These are phyloP conservation scores for Scaptomyza montana DNA, from an alignment of 1,140 invertebrate genomes.

Conservation along the genomic window DNA sequence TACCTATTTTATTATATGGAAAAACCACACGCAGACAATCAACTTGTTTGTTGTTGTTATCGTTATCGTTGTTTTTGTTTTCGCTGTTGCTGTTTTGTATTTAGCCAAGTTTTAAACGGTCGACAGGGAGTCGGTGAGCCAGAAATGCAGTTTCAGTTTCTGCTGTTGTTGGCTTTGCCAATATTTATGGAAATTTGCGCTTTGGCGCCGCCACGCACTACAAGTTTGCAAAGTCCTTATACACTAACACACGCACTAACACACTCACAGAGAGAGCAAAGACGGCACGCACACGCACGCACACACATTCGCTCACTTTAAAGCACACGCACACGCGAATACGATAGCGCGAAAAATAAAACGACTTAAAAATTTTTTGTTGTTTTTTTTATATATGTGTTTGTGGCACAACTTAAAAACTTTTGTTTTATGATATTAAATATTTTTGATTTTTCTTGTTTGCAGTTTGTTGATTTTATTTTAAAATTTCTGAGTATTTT, in stretches of 20 bases:
- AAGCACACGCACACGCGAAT: conserved; percentile 15
- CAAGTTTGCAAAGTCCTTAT: conserved; percentile 25
- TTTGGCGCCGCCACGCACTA: conserved; percentile 17
- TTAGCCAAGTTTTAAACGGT: conserved; percentile 27
- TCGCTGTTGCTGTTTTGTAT: conserved; percentile 1
- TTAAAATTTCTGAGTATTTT: background rate
- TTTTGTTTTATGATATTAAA: background rate
- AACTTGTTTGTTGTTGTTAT: conserved; percentile 13
- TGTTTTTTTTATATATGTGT: no score
- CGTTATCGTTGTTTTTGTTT: background rate
- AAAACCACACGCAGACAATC: conserved; percentile 1
- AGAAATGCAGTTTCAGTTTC: conserved; percentile 15
- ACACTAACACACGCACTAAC: conserved; percentile 1
- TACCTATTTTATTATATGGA: conserved; percentile 28
- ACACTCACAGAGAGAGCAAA: background rate
- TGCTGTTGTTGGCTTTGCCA: conserved; percentile 8
- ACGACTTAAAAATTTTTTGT: background rate
- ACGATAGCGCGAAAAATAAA: conserved; percentile 10
- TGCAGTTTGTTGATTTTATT: conserved; percentile 29
- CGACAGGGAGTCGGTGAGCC: conserved; percentile 1
- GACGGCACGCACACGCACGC: conserved; percentile 3
- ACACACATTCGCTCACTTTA: background rate
- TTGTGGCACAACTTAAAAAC: background rate
- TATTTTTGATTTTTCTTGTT: background rate
- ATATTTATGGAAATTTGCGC: conserved; percentile 35